phyloP scores from a whole-genome alignment of 2,113 vertebrate species.

The Malurus cyaneus region DNA sequence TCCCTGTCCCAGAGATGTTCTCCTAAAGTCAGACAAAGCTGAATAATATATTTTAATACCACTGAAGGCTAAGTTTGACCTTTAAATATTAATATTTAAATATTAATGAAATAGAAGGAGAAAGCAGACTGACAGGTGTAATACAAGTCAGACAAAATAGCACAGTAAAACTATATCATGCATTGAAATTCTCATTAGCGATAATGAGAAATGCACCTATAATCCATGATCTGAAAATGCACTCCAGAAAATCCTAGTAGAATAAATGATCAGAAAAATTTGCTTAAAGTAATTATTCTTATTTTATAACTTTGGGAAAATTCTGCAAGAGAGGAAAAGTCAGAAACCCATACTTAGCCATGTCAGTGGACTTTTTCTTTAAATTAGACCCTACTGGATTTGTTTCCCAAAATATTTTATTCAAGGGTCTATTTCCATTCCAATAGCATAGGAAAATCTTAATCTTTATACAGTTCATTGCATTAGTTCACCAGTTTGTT shows the following conservation, averaged over 20 bases:
- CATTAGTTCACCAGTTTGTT: background rate
- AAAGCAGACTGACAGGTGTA: conserved; percentile 75
- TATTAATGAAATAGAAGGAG: conserved; percentile 72
- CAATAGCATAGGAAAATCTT: conserved; percentile 6
- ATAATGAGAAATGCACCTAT: conserved; percentile 68
- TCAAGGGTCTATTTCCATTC: background rate
- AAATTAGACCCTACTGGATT: background rate
- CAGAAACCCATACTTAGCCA: background rate
- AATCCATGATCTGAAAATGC: conserved; percentile 43
- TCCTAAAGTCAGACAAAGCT: conserved; percentile 36
- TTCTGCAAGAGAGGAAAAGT: background rate
- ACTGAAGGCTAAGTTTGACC: conserved; percentile 67
- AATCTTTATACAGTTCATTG: conserved; percentile 6
- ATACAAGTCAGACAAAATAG: conserved; percentile 73
- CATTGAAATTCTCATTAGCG: conserved; percentile 75
- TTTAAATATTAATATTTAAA: conserved; percentile 78
- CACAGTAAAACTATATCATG: conserved; percentile 55
- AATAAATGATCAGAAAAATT: conserved; percentile 64
- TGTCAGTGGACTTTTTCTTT: conserved; percentile 10
- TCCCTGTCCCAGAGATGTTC: background rate
- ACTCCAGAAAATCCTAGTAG: conserved; percentile 45
- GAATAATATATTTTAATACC: conserved; percentile 68
- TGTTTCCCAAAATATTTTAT: conserved; percentile 45
- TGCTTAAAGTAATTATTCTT: conserved; percentile 46
- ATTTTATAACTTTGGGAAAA: conserved; percentile 15